A percentile compares a stretch with the other conserved stretches of the same genome.
Evolutionary conservation across 2,113 vertebrate genomes (phyloP).

Genomic region (Dromas ardeola): DNA sequence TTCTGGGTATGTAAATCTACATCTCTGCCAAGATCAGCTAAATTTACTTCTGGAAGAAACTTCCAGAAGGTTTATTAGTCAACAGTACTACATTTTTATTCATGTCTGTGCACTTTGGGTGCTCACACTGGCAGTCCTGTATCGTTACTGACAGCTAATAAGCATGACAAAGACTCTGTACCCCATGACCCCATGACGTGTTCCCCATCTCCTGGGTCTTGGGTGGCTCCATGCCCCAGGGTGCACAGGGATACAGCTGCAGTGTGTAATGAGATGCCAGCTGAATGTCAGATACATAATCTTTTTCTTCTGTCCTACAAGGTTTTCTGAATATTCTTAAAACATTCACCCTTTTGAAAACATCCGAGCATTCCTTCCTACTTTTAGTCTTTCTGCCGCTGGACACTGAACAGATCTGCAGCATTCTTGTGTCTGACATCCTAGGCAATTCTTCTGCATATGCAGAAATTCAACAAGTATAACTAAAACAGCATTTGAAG

Average conservation of each 20-base stretch:
- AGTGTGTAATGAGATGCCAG: neutral
- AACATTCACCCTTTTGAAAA: neutral
- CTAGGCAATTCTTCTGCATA: neutral
- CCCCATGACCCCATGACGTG: neutral
- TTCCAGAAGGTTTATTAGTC: neutral
- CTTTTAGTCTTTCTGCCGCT: neutral
- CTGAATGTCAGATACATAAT: neutral
- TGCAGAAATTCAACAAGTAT: neutral
- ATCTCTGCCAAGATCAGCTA: neutral
- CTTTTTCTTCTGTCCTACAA: neutral
- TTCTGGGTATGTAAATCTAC: neutral
- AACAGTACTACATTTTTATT: neutral
- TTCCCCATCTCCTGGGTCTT: neutral
- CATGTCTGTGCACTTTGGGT: neutral
- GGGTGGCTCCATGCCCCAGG: neutral
- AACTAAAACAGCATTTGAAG: neutral
- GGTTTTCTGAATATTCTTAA: neutral
- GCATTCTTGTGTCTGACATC: neutral
- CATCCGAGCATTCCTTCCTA: neutral
- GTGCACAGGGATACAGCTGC: neutral
- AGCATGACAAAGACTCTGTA: neutral
- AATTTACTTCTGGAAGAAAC: neutral
- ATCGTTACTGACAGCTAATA: neutral
- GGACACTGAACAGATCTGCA: neutral
- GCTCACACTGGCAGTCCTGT: neutral